Evolutionary conservation across 1,140 invertebrate genomes (phyloP).

Genomic region (Lethrus apterus): DNA sequence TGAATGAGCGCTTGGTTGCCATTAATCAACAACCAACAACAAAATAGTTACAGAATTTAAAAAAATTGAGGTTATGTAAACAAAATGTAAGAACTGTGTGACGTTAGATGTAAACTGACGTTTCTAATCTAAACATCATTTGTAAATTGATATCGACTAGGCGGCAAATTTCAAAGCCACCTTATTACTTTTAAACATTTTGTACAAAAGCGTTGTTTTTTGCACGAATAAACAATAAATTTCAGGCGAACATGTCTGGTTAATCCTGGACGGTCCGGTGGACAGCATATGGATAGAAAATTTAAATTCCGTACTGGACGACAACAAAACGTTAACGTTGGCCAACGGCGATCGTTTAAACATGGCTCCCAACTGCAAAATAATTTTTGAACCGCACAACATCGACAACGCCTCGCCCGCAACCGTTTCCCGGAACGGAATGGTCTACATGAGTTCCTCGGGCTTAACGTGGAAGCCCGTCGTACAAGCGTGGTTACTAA

Average conservation of each 20-base stretch:
- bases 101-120: no score
- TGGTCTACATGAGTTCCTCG: conserved; percentile 97
- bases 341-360: conserved; percentile 90
- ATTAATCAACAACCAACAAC: no score
- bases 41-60: no score
- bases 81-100: no score
- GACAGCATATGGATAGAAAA: conserved; percentile 98
- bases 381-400: conserved; percentile 95
- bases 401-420: conserved; percentile 95
- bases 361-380: conserved; percentile 88
- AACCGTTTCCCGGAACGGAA: conserved; percentile 91
- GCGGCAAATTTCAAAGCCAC: no score
- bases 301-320: conserved; percentile 91
- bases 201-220: no score
- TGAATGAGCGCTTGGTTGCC: no score
- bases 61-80: no score
- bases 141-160: no score
- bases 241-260: conserved; percentile 73
- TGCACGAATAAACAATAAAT: not conserved
- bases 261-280: conserved; percentile 91
- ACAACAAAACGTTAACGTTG: conserved; percentile 88
- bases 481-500: conserved; percentile 73
- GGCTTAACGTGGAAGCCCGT: conserved; percentile 86
- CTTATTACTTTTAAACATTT: no score
- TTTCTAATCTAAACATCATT: no score